Conservation (phyloP, 1,140 invertebrate species). For the Zaprionus capensis region DNA sequence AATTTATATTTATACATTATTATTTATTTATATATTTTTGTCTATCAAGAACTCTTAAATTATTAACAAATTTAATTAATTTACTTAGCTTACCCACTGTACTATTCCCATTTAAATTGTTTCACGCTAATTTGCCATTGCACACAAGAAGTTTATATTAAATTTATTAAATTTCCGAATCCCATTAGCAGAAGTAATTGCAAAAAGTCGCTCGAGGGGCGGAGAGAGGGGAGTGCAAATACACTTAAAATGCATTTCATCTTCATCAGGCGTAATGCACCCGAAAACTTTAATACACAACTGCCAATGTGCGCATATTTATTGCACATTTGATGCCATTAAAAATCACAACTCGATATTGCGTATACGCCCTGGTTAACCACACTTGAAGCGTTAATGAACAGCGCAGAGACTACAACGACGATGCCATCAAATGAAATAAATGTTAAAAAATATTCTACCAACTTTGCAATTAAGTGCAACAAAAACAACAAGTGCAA, state of each 20-base stretch:
- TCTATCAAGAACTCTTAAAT: too few relatives aligned
- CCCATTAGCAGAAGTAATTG: conserved; percentile 9
- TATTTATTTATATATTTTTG: too few relatives aligned
- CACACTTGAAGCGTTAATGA: conserved; percentile 43
- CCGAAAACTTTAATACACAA: conserved; percentile 9
- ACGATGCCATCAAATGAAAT: conserved; percentile 20
- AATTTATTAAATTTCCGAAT: background rate
- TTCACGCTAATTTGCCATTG: background rate
- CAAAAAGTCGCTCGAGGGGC: background rate
- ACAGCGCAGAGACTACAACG: conserved; percentile 25
- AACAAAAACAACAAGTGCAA: conserved; percentile 1
- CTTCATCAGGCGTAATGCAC: background rate
- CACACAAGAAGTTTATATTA: background rate
- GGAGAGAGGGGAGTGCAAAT: background rate
- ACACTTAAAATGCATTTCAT: background rate
- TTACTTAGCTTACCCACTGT: background rate
- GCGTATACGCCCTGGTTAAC: conserved; percentile 39
- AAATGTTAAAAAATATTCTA: conserved; percentile 43
- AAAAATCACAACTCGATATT: conserved; percentile 11
- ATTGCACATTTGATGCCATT: conserved; percentile 12
- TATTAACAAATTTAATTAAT: background rate
- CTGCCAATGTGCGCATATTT: background rate
- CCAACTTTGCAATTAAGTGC: conserved; percentile 58
- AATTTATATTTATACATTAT: too few relatives aligned
- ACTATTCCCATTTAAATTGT: background rate